Conservation (phyloP, 2,888 invertebrate genomes). For the Metalampra italica region DNA sequence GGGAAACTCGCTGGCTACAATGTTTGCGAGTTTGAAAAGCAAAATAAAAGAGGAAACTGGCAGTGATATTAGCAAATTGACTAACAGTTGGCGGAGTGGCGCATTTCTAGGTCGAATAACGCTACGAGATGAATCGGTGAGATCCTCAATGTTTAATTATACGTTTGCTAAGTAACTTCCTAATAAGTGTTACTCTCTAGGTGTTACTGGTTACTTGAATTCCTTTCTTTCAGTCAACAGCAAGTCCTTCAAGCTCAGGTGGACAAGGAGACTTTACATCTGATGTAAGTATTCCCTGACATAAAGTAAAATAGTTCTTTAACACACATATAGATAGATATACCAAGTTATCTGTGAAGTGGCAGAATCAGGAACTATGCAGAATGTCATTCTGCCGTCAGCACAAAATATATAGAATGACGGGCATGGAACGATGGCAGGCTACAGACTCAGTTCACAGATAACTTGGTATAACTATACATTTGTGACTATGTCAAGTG, state of each 20-base stretch:
- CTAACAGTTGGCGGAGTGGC: conserved; percentile 70
- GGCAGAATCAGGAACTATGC: too few relatives aligned
- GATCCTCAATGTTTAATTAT: neutral
- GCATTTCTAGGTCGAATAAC: conserved; percentile 72
- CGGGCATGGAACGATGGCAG: too few relatives aligned
- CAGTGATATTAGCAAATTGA: conserved; percentile 82
- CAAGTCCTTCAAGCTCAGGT: conserved; percentile 65
- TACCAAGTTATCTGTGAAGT: too few relatives aligned
- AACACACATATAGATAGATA: too few relatives aligned
- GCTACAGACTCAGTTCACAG: too few relatives aligned
- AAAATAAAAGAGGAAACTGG: conserved; percentile 94
- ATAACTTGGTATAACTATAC: too few relatives aligned
- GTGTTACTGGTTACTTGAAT: neutral
- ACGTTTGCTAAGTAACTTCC: neutral
- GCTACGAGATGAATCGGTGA: conserved; percentile 70
- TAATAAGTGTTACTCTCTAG: too few relatives aligned
- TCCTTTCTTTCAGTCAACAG: conserved; percentile 52
- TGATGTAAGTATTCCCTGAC: conserved; percentile 24
- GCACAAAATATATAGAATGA: too few relatives aligned
- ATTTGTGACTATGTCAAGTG: too few relatives aligned
- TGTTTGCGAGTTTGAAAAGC: conserved; percentile 93
- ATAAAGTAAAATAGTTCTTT: too few relatives aligned
- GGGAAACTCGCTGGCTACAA: conserved; percentile 48
- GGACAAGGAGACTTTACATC: conserved; percentile 62
- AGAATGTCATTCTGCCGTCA: too few relatives aligned